A percentile compares a stretch with the other conserved stretches of the same genome.
phyloP scores from a whole-genome alignment of 2,113 vertebrate species.

The Crotalus helleri region DNA sequence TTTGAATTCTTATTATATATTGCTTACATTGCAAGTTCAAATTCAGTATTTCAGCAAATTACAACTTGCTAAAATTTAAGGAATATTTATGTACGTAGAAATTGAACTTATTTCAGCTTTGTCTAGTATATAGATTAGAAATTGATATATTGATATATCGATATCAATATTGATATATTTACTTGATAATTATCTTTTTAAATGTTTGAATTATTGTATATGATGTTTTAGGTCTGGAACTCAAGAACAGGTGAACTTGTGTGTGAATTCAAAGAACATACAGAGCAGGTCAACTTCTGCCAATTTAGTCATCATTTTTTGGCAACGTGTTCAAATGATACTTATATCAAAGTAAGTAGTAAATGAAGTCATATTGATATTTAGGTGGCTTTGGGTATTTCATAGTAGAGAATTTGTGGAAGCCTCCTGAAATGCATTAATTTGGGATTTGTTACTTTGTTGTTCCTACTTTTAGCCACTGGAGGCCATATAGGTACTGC shows the following conservation, averaged over 20 bases:
- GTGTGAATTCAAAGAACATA: conserved; percentile 79
- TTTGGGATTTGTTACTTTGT: neutral
- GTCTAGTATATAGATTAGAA: neutral
- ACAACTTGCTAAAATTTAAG: neutral
- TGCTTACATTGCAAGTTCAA: neutral
- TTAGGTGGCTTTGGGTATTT: neutral
- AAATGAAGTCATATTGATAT: conserved; percentile 15
- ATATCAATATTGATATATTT: too few relatives aligned
- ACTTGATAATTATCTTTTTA: neutral
- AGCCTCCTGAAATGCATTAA: neutral
- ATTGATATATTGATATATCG: neutral
- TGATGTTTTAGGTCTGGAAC: conserved; percentile 83
- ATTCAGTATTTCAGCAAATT: neutral
- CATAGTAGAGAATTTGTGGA: neutral
- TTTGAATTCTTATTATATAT: neutral
- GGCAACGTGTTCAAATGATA: conserved; percentile 88
- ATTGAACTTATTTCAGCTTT: neutral
- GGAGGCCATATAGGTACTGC: neutral
- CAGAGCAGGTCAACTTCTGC: conserved; percentile 91
- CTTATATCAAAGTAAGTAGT: conserved; percentile 75
- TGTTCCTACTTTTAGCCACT: neutral
- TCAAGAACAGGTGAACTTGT: conserved; percentile 72
- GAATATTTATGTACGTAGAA: neutral
- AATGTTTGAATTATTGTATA: neutral
- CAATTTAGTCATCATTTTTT: conserved; percentile 84